These are phyloP conservation scores for Coelopa frigida DNA, from an alignment of 1,140 invertebrate genomes.

Conservation along the genomic window DNA sequence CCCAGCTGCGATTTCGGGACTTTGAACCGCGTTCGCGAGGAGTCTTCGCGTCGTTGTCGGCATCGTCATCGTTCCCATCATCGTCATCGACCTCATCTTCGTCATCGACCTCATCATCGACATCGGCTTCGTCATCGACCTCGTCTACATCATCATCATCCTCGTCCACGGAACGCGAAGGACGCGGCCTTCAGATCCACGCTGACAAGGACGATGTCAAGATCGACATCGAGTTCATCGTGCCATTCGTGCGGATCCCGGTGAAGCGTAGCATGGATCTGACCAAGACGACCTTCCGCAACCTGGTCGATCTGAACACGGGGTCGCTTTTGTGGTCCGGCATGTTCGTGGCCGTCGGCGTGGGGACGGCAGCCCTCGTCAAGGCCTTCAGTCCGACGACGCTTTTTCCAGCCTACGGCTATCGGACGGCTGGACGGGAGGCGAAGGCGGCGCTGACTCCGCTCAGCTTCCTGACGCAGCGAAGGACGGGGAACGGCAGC, in stretches of 20 bases:
- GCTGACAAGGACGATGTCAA: slow-evolving; percentile 29
- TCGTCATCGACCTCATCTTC: too few species aligned
- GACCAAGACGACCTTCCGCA: slow-evolving; percentile 23
- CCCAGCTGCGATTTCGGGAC: slow-evolving; percentile 35
- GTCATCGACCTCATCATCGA: too few species aligned
- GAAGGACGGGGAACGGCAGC: too few species aligned
- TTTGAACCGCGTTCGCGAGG: slow-evolving; percentile 32
- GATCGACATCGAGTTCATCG: slow-evolving; percentile 36
- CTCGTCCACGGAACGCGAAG: slow-evolving; percentile 14
- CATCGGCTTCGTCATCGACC: too few species aligned
- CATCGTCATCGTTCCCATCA: too few species aligned
- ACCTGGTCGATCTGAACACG: slow-evolving; percentile 23
- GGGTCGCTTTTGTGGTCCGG: slow-evolving; percentile 25
- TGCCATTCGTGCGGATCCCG: slow-evolving; percentile 28
- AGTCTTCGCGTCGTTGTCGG: too few species aligned
- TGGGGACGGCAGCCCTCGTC: slow-evolving; percentile 27
- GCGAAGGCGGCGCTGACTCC: too few species aligned
- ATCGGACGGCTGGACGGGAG: slow-evolving; percentile 6
- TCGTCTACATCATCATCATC: too few species aligned
- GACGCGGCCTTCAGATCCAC: slow-evolving; percentile 33
- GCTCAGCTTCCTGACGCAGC: too few species aligned
- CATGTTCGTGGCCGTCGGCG: slow-evolving; percentile 28
- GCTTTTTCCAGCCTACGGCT: slow-evolving; percentile 15
- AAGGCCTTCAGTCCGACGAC: neutral
- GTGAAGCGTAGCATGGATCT: slow-evolving; percentile 26